Conservation (phyloP, 2,797 vertebrate genomes). For the Heliangelus exortis region DNA sequence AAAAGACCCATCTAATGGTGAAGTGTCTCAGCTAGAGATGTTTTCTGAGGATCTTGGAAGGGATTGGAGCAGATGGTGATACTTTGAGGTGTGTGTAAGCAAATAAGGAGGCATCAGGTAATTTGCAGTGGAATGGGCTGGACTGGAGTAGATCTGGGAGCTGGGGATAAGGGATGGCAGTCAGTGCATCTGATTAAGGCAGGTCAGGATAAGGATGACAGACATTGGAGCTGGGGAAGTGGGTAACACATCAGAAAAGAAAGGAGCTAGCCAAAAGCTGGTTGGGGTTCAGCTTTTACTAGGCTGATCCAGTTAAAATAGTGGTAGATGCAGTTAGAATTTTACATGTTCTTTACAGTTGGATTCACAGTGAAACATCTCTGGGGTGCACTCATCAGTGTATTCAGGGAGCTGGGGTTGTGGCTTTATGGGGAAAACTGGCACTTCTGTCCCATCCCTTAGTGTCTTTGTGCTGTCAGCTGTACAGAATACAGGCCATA, state of each 20-base stretch:
- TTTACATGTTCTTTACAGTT: not conserved
- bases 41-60: not conserved
- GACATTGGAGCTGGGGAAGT: not conserved
- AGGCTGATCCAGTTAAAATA: not conserved
- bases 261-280: not conserved
- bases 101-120: not conserved
- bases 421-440: not conserved
- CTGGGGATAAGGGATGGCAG: not conserved
- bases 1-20: not conserved
- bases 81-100: not conserved
- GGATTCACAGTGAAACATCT: not conserved
- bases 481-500: not conserved
- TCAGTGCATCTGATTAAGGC: not conserved
- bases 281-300: not conserved
- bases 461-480: not conserved
- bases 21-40: not conserved
- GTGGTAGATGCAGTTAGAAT: not conserved
- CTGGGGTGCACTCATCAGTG: not conserved
- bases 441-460: not conserved
- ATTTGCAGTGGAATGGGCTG: not conserved
- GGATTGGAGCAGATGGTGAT: not conserved
- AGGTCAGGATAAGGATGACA: not conserved
- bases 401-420: not conserved
- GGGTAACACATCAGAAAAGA: not conserved
- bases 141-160: not conserved